Conservation (phyloP, 2,797 vertebrate genomes). For the Margarornis squamiger region DNA sequence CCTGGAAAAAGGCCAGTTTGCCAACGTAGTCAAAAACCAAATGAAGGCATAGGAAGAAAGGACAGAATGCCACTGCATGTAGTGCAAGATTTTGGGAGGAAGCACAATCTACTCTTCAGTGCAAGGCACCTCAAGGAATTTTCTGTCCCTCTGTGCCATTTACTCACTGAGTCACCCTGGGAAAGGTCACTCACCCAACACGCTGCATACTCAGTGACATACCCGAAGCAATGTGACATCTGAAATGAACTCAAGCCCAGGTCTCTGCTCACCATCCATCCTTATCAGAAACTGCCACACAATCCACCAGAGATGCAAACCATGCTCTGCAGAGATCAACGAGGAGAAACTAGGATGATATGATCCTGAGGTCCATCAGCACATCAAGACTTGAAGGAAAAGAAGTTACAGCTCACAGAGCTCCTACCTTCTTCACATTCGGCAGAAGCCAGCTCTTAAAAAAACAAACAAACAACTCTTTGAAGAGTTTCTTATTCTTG, state of each 20-base stretch:
- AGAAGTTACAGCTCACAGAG: not conserved
- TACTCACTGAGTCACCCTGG: not conserved
- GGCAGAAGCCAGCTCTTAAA: not conserved
- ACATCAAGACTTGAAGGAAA: not conserved
- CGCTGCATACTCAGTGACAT: fast-evolving
- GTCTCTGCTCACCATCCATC: not conserved
- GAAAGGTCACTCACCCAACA: not conserved
- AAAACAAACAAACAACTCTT: slow-evolving; percentile 13
- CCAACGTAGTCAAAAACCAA: not conserved
- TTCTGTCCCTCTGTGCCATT: not conserved
- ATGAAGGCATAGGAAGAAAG: not conserved
- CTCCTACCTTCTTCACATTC: not conserved
- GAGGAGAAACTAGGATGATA: not conserved
- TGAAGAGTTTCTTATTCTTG: slow-evolving; percentile 42
- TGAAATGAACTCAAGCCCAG: not conserved
- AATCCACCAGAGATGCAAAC: not conserved
- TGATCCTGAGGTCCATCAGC: not conserved
- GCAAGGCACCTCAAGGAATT: not conserved
- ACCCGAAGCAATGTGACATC: not conserved
- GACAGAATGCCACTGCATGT: not conserved
- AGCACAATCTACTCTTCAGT: not conserved
- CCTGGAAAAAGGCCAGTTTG: slow-evolving; percentile 4
- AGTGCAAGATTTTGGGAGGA: not conserved
- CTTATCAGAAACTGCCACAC: not conserved
- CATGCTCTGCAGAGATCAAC: not conserved